Evolutionary conservation across 2,113 vertebrate species (phyloP).

Genomic region (Eira barbara): DNA sequence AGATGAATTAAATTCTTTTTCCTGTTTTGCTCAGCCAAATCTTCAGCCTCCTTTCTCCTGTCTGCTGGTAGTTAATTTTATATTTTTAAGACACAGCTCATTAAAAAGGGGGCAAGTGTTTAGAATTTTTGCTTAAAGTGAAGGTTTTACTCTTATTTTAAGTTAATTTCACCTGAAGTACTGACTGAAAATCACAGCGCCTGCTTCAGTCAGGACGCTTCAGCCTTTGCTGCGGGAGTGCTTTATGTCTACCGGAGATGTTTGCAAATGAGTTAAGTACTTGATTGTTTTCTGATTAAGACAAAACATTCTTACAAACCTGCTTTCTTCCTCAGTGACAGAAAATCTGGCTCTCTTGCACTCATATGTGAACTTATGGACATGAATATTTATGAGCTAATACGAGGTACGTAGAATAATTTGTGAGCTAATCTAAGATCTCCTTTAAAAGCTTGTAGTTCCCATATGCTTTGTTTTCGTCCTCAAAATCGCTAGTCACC

Average conservation of each 20-base stretch:
- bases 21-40: neutral
- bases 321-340: constrained; percentile 86
- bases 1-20: neutral
- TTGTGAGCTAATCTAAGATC: neutral
- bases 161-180: constrained; percentile 10
- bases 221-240: neutral
- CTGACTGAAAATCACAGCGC: constrained; percentile 37
- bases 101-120: neutral
- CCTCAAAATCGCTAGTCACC: neutral
- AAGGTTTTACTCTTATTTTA: neutral
- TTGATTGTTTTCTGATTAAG: constrained; percentile 57
- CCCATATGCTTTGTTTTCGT: neutral
- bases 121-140: neutral
- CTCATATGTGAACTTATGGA: constrained; percentile 94
- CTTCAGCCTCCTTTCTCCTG: neutral
- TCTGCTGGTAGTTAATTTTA: neutral
- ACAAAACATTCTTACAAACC: constrained; percentile 21
- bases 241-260: neutral
- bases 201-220: neutral
- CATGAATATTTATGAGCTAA: constrained; percentile 94
- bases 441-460: neutral
- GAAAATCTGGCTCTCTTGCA: constrained; percentile 87
- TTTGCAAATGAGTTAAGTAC: constrained; percentile 38
- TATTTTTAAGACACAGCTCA: neutral
- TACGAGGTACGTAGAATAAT: constrained; percentile 85